Evolutionary conservation across 2,113 vertebrate species (phyloP).

Genomic region (Sinocyclocheilus maitianheensis): DNA sequence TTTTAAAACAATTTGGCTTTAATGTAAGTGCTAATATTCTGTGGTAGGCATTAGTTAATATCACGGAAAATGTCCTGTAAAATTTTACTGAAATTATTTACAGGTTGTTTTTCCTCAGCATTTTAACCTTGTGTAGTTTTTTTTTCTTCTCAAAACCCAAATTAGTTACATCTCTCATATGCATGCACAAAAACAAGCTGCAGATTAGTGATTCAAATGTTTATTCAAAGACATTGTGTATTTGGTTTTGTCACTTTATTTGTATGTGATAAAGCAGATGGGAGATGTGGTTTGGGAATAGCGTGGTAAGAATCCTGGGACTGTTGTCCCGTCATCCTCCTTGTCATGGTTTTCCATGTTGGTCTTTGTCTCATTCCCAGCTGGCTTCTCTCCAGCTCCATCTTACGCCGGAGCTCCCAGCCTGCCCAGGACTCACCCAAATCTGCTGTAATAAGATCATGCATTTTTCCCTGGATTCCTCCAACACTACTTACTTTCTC

Average conservation of each 20-base stretch:
- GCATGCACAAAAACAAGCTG: neutral
- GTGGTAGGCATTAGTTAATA: neutral
- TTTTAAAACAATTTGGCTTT: neutral
- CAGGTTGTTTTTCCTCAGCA: too few relatives aligned
- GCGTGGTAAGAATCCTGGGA: conserved; percentile 31
- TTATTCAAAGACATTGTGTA: neutral
- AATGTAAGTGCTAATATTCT: neutral
- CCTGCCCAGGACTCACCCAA: conserved; percentile 39
- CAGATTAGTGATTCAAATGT: neutral
- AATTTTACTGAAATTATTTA: too few relatives aligned
- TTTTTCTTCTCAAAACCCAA: neutral
- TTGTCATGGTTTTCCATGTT: conserved; percentile 52
- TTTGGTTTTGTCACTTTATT: conserved; percentile 18
- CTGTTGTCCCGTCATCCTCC: conserved; percentile 49
- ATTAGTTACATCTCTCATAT: neutral
- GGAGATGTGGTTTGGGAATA: neutral
- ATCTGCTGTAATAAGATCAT: conserved; percentile 53
- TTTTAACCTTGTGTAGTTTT: too few relatives aligned
- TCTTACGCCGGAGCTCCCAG: conserved; percentile 59
- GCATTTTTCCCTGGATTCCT: conserved; percentile 36
- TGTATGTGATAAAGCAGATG: neutral
- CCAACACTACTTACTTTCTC: conserved; percentile 32
- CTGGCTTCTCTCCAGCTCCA: conserved; percentile 67
- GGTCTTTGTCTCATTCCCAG: conserved; percentile 64
- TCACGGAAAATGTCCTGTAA: too few relatives aligned